These are phyloP conservation scores for Tympanoctomys barrerae DNA, from an alignment of 2,797 vertebrate genomes.

Conservation along the genomic window DNA sequence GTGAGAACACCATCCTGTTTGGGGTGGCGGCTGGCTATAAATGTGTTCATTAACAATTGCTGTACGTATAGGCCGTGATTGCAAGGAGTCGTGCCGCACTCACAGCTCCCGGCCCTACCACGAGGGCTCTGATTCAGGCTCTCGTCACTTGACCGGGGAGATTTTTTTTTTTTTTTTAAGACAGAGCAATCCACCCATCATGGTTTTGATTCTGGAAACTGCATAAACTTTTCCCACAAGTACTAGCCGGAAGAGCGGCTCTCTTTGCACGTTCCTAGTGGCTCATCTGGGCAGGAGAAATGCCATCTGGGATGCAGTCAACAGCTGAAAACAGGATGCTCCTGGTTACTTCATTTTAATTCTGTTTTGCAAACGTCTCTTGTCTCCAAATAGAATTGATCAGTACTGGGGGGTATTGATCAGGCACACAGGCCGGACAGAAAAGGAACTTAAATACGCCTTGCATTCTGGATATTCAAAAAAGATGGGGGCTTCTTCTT, in stretches of 20 bases:
- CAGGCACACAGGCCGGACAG: background rate
- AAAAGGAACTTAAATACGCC: slow-evolving; percentile 74
- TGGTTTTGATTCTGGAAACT: slow-evolving; percentile 15
- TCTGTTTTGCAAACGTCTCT: slow-evolving; percentile 52
- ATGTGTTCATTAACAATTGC: slow-evolving; percentile 65
- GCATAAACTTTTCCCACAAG: background rate
- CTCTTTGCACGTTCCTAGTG: slow-evolving; percentile 39
- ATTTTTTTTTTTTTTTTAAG: background rate
- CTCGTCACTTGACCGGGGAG: background rate
- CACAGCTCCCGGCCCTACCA: background rate
- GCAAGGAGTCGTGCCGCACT: background rate
- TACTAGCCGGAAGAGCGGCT: slow-evolving; percentile 12
- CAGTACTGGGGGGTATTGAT: background rate
- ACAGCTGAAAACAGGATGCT: background rate
- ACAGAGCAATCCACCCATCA: background rate
- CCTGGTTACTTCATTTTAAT: background rate
- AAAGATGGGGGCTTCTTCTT: background rate
- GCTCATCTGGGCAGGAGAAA: slow-evolving; percentile 20
- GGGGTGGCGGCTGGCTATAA: slow-evolving; percentile 58
- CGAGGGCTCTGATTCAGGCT: background rate
- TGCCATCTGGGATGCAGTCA: background rate
- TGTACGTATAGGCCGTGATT: slow-evolving; percentile 61
- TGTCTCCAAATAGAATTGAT: slow-evolving; percentile 56
- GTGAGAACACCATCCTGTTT: slow-evolving; percentile 77
- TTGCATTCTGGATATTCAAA: slow-evolving; percentile 36